Evolutionary conservation across 2,888 invertebrate species (phyloP).

Genomic region (Eupithecia abbreviata): DNA sequence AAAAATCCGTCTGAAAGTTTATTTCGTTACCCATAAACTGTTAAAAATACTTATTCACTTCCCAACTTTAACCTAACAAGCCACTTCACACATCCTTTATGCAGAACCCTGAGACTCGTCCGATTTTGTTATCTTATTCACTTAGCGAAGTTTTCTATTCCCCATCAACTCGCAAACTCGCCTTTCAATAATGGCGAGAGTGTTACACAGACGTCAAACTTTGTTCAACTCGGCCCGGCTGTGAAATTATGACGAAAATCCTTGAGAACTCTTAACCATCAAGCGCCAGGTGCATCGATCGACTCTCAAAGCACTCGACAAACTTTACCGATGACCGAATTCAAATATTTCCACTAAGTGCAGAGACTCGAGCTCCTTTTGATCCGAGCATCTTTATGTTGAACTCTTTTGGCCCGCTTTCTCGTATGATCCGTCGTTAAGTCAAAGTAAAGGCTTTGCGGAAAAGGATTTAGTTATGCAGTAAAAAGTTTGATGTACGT

Average conservation of each 20-base stretch:
- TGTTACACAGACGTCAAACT: conserved; percentile 59
- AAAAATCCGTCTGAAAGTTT: not conserved
- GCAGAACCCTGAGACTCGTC: conserved; percentile 40
- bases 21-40: not conserved
- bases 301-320: conserved; percentile 50
- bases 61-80: conserved; percentile 27
- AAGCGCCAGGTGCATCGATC: conserved; percentile 61
- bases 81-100: conserved; percentile 42
- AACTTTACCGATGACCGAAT: conserved; percentile 65
- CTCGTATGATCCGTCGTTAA: conserved; percentile 52
- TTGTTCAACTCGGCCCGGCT: conserved; percentile 52
- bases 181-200: conserved; percentile 53
- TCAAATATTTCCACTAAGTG: conserved; percentile 73
- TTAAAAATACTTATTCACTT: conserved; percentile 9
- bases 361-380: conserved; percentile 61
- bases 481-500: conserved; percentile 34
- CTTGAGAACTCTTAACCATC: conserved; percentile 52
- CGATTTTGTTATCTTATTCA: conserved; percentile 52
- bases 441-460: conserved; percentile 42
- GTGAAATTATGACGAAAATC: conserved; percentile 60
- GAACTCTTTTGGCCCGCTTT: conserved; percentile 55
- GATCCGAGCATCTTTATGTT: conserved; percentile 59
- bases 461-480: conserved; percentile 34
- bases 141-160: conserved; percentile 50
- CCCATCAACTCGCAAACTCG: conserved; percentile 49